Percentiles rank a stretch among this genome's conserved stretches.
These are phyloP conservation scores for Gymnosoma rotundatum DNA, from an alignment of 2,888 invertebrate genomes.

Conservation along the genomic window DNA sequence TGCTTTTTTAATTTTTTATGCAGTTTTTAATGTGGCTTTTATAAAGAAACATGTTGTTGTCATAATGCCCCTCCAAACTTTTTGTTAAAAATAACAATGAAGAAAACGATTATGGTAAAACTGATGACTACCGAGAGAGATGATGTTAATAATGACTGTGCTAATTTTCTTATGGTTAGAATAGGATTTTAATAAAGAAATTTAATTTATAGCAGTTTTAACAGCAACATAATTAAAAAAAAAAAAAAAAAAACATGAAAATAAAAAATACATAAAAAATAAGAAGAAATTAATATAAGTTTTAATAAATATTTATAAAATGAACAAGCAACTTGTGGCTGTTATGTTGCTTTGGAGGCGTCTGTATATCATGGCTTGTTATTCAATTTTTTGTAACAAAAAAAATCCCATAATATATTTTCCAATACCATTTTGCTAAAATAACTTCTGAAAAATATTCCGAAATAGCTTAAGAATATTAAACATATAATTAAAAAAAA, in stretches of 20 bases:
- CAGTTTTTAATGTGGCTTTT: not conserved
- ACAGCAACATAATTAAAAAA: slow-evolving; percentile 19
- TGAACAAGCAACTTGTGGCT: too few relatives aligned
- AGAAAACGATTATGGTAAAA: not conserved
- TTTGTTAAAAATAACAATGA: not conserved
- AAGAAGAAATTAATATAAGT: too few relatives aligned
- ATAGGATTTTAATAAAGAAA: slow-evolving; percentile 12
- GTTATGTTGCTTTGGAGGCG: too few relatives aligned
- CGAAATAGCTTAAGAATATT: too few relatives aligned
- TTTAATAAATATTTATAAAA: too few relatives aligned
- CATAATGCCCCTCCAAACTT: slow-evolving; percentile 4
- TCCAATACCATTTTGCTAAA: too few relatives aligned
- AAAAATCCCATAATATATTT: too few relatives aligned
- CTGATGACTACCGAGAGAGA: not conserved
- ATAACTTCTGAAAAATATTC: too few relatives aligned
- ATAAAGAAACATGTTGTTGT: slow-evolving; percentile 6
- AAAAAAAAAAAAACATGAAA: not conserved
- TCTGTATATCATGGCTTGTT: too few relatives aligned
- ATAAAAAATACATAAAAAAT: too few relatives aligned
- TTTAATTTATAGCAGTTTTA: slow-evolving; percentile 38
- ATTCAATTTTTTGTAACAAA: too few relatives aligned
- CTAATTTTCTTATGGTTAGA: slow-evolving; percentile 19
- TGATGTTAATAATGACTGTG: slow-evolving; percentile 30
- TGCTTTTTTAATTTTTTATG: not conserved
- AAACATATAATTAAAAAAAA: too few relatives aligned